phyloP scores from a whole-genome alignment of 2,888 invertebrate genomes.

The Dermolepida albohirtum region DNA sequence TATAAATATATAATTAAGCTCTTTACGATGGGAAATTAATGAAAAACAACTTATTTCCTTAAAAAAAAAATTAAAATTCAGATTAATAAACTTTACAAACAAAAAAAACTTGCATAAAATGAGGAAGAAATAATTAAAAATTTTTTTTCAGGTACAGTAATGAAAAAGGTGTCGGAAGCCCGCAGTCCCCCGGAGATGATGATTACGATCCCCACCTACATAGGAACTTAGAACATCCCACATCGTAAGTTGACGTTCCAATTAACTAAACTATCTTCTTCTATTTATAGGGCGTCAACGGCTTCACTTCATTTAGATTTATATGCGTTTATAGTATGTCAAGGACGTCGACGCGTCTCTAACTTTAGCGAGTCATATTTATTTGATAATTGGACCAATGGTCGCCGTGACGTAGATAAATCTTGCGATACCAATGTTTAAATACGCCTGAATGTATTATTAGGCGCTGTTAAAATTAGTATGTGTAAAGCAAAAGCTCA shows the following conservation, averaged over 20 bases:
- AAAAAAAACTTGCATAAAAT: too few species aligned
- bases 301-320: constrained; percentile 26
- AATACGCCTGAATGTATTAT: too few species aligned
- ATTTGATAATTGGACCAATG: not conserved
- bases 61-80: too few species aligned
- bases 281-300: constrained; percentile 15
- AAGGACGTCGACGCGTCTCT: not conserved
- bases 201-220: constrained; percentile 78
- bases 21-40: too few species aligned
- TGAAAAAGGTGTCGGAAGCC: constrained; percentile 46
- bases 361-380: not conserved
- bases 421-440: not conserved
- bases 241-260: constrained; percentile 71
- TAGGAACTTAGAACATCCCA: constrained; percentile 75
- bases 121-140: too few species aligned
- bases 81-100: too few species aligned
- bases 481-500: too few species aligned
- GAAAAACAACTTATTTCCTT: too few species aligned
- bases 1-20: too few species aligned
- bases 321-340: constrained; percentile 1
- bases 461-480: too few species aligned
- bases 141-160: constrained; percentile 47
- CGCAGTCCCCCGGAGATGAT: constrained; percentile 51
- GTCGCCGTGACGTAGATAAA: not conserved
- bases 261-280: constrained; percentile 28